These are phyloP conservation scores for Psittacula derbiana DNA, from an alignment of 2,797 vertebrate genomes.

Conservation along the genomic window DNA sequence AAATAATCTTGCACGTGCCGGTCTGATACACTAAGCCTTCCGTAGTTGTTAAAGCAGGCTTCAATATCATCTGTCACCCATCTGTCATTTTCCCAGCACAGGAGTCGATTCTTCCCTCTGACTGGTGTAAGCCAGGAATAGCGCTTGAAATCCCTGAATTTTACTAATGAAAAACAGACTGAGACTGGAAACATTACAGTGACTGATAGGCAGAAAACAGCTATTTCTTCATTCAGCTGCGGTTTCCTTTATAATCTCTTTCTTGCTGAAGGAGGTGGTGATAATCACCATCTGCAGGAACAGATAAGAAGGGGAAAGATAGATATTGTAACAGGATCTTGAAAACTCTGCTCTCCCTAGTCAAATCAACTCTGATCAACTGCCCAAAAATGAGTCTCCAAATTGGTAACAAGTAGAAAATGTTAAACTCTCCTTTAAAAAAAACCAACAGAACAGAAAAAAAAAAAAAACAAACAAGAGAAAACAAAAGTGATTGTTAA, in stretches of 20 bases:
- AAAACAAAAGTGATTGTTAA: background rate
- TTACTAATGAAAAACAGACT: background rate
- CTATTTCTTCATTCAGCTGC: background rate
- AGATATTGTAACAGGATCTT: background rate
- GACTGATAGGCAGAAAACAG: background rate
- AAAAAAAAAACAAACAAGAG: background rate
- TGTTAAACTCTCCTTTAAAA: background rate
- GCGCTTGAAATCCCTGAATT: background rate
- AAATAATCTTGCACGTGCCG: background rate
- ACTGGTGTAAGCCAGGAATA: background rate
- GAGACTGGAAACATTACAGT: background rate
- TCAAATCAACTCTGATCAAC: background rate
- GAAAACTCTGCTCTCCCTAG: background rate
- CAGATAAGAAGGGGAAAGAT: slow-evolving; percentile 14
- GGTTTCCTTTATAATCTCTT: background rate
- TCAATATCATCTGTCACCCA: slow-evolving; percentile 41
- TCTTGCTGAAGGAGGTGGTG: background rate
- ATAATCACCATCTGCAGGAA: slow-evolving; percentile 15
- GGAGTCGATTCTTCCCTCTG: background rate
- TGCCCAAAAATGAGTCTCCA: background rate
- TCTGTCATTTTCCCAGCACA: background rate
- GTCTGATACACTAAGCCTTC: background rate
- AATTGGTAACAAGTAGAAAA: background rate
- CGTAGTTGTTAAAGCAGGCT: background rate
- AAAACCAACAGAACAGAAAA: background rate